Evolutionary conservation across 2,113 vertebrate species (phyloP).

Genomic region (Parus major): DNA sequence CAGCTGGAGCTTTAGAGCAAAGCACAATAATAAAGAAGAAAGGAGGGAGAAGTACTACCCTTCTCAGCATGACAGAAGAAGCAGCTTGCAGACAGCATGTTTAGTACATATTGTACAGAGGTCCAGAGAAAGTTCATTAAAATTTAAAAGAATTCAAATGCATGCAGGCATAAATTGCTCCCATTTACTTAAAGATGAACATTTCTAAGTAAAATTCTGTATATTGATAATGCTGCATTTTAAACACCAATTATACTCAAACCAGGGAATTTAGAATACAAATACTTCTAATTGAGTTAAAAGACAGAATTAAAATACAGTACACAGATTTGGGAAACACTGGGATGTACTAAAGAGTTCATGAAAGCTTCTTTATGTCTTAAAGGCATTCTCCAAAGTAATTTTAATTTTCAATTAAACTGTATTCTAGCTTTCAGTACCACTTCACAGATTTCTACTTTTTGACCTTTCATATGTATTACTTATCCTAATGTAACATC

Average conservation of each 20-base stretch:
- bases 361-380: background rate
- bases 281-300: background rate
- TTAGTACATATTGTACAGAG: background rate
- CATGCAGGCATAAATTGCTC: background rate
- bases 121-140: background rate
- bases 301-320: background rate
- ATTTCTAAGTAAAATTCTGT: background rate
- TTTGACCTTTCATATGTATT: background rate
- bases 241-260: background rate
- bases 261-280: background rate
- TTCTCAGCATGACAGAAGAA: background rate
- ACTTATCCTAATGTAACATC: background rate
- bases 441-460: background rate
- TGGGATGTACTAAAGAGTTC: background rate
- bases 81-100: background rate
- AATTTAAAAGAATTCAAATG: background rate
- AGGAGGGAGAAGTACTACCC: background rate
- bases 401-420: background rate
- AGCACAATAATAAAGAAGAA: background rate
- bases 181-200: background rate
- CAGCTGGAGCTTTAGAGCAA: background rate
- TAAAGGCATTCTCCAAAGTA: background rate
- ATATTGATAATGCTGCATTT: background rate
- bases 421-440: background rate
- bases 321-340: background rate